phyloP scores from a whole-genome alignment of 2,113 vertebrate genomes.

The Macroglossus sobrinus region DNA sequence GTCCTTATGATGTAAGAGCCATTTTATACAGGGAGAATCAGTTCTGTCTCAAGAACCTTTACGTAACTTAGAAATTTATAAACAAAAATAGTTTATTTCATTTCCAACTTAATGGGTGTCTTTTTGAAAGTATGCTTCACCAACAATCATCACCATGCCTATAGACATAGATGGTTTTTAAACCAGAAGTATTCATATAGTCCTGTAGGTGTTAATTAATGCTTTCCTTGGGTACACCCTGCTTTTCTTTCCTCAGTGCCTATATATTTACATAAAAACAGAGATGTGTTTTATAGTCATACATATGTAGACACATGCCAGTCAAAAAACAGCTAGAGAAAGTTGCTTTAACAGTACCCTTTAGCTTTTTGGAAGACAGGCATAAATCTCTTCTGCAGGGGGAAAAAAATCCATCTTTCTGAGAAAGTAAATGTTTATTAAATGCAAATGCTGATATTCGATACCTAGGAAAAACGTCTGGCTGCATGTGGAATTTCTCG shows the following conservation, averaged over 20 bases:
- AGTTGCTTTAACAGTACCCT: conserved; percentile 18
- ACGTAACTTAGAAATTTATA: not conserved
- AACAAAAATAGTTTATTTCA: conserved; percentile 26
- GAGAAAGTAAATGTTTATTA: conserved; percentile 79
- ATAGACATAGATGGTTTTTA: not conserved
- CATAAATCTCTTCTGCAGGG: conserved; percentile 67
- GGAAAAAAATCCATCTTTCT: conserved; percentile 68
- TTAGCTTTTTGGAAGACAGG: conserved; percentile 60
- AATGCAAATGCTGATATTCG: conserved; percentile 83
- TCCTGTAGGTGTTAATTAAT: not conserved
- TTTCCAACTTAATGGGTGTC: not conserved
- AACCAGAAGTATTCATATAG: not conserved
- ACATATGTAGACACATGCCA: conserved; percentile 15
- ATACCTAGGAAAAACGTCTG: conserved; percentile 77
- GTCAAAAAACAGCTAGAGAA: conserved; percentile 50
- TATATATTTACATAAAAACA: conserved; percentile 45
- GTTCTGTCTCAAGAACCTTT: not conserved
- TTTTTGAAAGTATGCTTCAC: not conserved
- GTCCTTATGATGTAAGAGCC: not conserved
- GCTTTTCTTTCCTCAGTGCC: not conserved
- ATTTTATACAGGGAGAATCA: not conserved
- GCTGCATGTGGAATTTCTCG: conserved; percentile 86
- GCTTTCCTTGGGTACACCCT: not conserved
- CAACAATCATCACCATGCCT: not conserved
- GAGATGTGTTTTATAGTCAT: conserved; percentile 33